A percentile compares a stretch with the other conserved stretches of the same genome.
These are phyloP conservation scores for Alitta virens DNA, from an alignment of 2,888 invertebrate genomes.

Conservation along the genomic window DNA sequence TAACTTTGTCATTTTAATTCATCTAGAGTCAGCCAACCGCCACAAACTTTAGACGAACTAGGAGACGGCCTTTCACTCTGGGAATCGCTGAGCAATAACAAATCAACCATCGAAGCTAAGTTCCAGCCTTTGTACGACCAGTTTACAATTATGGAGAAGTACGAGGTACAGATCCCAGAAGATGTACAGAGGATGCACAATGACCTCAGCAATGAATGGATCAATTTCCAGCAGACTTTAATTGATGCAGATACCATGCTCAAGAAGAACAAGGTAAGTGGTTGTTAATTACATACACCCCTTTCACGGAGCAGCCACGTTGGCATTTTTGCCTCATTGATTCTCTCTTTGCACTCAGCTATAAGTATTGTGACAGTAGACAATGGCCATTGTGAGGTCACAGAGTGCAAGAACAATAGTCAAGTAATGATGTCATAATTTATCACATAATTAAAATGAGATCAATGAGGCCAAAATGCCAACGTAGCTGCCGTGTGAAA, in stretches of 20 bases:
- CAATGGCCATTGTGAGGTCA: no score
- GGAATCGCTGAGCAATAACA: conserved; percentile 68
- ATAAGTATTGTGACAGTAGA: no score
- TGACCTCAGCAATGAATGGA: conserved; percentile 68
- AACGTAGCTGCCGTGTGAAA: no score
- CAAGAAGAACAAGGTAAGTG: conserved; percentile 66
- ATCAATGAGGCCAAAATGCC: no score
- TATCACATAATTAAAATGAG: no score
- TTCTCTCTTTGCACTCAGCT: no score
- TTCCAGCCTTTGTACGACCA: conserved; percentile 77
- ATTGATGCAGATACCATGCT: conserved; percentile 73
- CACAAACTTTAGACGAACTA: conserved; percentile 73
- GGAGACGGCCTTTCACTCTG: conserved; percentile 69
- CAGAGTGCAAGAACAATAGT: no score
- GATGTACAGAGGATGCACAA: conserved; percentile 38
- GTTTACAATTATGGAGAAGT: conserved; percentile 66
- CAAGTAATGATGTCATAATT: no score
- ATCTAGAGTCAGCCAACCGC: conserved; percentile 67
- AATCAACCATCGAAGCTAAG: conserved; percentile 66
- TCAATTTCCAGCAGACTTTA: conserved; percentile 68
- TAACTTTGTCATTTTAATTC: no score
- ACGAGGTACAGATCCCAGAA: conserved; percentile 69
- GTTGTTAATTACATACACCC: no score
- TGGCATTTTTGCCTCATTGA: no score
- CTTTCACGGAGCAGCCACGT: no score